A percentile compares a stretch with the other conserved stretches of the same genome.
These are phyloP conservation scores for Halcyon smyrnensis DNA, from an alignment of 2,797 vertebrate species.

Conservation along the genomic window DNA sequence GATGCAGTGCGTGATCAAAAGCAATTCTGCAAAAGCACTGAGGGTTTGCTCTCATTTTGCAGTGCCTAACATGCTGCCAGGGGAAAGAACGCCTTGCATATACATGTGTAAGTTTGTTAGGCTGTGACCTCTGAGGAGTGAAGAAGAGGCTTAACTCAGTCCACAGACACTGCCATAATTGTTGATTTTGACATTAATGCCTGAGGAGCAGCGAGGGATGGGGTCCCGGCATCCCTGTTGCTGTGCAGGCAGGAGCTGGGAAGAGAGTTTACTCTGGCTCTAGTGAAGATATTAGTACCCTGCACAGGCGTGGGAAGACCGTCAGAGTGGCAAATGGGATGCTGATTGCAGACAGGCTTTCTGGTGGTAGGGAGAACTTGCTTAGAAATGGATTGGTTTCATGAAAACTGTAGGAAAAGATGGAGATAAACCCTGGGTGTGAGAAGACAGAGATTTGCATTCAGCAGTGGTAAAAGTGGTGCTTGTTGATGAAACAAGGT, in stretches of 20 bases:
- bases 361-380: background rate
- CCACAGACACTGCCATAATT: background rate
- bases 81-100: background rate
- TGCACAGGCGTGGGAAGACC: accelerated
- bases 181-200: background rate
- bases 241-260: accelerated
- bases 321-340: background rate
- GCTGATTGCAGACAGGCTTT: background rate
- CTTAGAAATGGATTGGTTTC: background rate
- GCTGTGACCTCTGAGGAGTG: background rate
- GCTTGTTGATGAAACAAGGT: background rate
- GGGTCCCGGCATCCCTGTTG: background rate
- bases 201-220: background rate
- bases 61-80: background rate
- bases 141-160: background rate
- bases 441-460: background rate
- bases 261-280: background rate
- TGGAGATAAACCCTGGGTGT: background rate
- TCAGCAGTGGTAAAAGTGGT: background rate
- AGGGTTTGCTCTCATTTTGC: background rate
- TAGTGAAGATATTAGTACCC: background rate
- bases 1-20: accelerated
- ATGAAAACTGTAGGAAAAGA: background rate
- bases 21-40: background rate
- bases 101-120: background rate